phyloP scores from a whole-genome alignment of 2,113 vertebrate species.

The Crotalus horridus region DNA sequence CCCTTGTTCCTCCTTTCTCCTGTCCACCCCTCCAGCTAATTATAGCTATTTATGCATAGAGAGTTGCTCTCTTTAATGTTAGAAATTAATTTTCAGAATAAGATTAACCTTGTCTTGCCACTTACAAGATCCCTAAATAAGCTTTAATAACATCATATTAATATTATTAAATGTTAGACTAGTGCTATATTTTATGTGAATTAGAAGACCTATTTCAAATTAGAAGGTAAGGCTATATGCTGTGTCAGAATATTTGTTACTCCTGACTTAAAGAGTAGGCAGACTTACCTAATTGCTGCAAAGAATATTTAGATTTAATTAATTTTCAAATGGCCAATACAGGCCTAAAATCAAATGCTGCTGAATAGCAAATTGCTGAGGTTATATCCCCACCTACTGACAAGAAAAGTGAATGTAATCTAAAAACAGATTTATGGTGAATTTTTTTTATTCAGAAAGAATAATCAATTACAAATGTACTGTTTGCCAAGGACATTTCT shows the following conservation, averaged over 20 bases:
- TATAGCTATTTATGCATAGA: not conserved
- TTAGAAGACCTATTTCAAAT: not conserved
- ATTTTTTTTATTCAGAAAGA: not conserved
- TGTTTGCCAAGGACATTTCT: not conserved
- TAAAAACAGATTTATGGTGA: not conserved
- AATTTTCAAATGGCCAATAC: constrained; percentile 13
- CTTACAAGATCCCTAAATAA: not conserved
- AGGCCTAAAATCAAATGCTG: not conserved
- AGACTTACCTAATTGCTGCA: constrained; percentile 51
- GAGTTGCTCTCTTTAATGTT: not conserved
- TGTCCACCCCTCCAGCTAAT: too few species aligned
- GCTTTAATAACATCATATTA: not conserved
- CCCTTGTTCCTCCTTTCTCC: not conserved
- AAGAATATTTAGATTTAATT: constrained; percentile 40
- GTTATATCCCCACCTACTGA: constrained; percentile 70
- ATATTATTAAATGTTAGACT: not conserved
- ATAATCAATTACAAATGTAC: not conserved
- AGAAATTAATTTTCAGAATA: not conserved
- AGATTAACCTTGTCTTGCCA: not conserved
- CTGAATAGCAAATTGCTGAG: constrained; percentile 38
- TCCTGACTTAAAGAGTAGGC: constrained; percentile 36
- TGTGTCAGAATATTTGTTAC: not conserved
- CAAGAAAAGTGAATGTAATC: not conserved
- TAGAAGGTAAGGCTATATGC: not conserved
- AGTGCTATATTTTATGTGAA: not conserved